Percentiles rank a stretch among this genome's conserved stretches.
phyloP scores from a whole-genome alignment of 1,140 invertebrate genomes.

The Littorina saxatilis region DNA sequence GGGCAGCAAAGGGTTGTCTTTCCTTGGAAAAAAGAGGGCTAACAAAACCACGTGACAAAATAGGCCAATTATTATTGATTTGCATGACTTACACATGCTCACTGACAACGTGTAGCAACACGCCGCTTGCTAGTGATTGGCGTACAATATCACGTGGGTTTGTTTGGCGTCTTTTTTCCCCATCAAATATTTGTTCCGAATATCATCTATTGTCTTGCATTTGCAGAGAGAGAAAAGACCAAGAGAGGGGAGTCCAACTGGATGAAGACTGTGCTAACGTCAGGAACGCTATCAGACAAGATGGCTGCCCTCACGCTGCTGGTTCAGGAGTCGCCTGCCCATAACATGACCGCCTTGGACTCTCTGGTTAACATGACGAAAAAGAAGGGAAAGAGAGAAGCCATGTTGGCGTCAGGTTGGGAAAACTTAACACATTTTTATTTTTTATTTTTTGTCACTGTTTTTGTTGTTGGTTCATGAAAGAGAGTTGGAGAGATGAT shows the following conservation, averaged over 20 bases:
- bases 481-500: too few relatives aligned
- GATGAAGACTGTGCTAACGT: slow-evolving; percentile 87
- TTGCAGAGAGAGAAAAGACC: slow-evolving; percentile 64
- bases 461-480: not conserved
- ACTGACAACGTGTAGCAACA: too few relatives aligned
- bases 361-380: slow-evolving; percentile 87
- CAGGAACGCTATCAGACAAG: slow-evolving; percentile 90
- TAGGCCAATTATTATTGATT: too few relatives aligned
- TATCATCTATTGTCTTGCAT: slow-evolving; percentile 12
- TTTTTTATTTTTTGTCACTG: not conserved
- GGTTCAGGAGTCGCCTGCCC: slow-evolving; percentile 90
- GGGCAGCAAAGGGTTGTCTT: too few relatives aligned
- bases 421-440: not conserved
- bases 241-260: slow-evolving; percentile 79
- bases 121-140: too few relatives aligned
- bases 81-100: too few relatives aligned
- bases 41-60: too few relatives aligned
- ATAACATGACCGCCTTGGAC: slow-evolving; percentile 84
- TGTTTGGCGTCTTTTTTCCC: too few relatives aligned
- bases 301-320: slow-evolving; percentile 89
- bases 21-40: too few relatives aligned
- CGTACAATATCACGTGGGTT: too few relatives aligned
- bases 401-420: slow-evolving; percentile 80
- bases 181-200: too few relatives aligned
- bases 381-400: slow-evolving; percentile 88